Conservation (phyloP, 2,113 vertebrate genomes). For the human region DNA sequence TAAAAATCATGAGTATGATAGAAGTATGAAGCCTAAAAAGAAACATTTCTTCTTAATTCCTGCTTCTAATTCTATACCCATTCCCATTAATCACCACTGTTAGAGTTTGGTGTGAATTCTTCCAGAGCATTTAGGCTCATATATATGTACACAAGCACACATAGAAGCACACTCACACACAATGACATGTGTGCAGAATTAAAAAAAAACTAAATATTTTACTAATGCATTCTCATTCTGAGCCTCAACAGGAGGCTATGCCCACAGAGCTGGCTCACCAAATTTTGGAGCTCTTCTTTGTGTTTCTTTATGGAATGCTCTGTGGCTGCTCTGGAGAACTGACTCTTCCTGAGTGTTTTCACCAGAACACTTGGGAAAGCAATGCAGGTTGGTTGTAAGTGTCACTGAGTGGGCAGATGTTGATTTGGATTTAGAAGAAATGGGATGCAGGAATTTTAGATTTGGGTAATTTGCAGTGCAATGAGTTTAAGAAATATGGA, state of each 20-base stretch:
- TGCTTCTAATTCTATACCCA: background rate
- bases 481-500: background rate
- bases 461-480: background rate
- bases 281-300: background rate
- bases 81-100: background rate
- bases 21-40: background rate
- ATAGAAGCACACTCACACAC: background rate
- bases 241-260: background rate
- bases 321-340: background rate
- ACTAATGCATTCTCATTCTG: rapidly evolving
- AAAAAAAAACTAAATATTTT: background rate
- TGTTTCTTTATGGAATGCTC: background rate
- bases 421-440: background rate
- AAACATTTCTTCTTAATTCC: background rate
- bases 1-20: background rate
- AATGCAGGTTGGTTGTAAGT: background rate
- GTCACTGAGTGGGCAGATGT: background rate
- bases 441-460: background rate
- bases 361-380: background rate
- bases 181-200: background rate
- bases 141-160: background rate
- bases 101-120: background rate
- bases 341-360: background rate
- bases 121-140: background rate
- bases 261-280: rapidly evolving